Conservation (phyloP, 2,888 invertebrate genomes). For the Spilarctia lutea region DNA sequence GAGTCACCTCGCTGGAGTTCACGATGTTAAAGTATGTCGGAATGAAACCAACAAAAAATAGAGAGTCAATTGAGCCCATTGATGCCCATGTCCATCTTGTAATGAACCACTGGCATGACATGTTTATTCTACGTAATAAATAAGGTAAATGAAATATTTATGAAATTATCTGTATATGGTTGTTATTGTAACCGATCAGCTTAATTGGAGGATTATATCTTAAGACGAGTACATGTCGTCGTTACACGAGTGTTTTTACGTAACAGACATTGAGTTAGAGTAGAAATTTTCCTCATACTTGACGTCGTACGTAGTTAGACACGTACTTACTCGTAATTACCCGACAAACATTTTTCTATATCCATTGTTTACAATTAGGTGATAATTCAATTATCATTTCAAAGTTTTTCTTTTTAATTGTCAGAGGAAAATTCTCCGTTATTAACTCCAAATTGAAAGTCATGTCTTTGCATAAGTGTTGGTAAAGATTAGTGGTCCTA, state of each 20-base stretch:
- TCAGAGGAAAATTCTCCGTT: conserved; percentile 14
- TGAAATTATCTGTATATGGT: not conserved
- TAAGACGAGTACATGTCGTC: conserved; percentile 25
- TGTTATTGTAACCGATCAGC: not conserved
- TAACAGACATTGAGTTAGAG: conserved; percentile 29
- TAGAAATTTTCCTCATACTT: conserved; percentile 46
- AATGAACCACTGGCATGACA: not conserved
- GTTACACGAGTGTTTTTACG: conserved; percentile 33
- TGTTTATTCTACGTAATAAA: not conserved
- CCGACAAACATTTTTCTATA: conserved; percentile 38
- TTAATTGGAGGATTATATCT: conserved; percentile 20
- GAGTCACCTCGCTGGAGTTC: no score
- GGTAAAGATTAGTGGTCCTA: not conserved
- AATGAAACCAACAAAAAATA: no score
- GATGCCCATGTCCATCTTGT: not conserved
- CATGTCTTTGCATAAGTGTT: not conserved
- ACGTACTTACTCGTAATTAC: conserved; percentile 40
- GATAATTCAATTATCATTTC: conserved; percentile 51
- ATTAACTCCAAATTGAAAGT: no score
- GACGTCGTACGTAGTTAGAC: conserved; percentile 35
- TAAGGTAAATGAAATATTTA: not conserved
- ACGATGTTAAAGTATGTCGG: no score
- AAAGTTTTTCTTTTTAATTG: conserved; percentile 29
- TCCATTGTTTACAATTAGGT: conserved; percentile 52
- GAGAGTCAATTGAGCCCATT: not conserved